Conservation (phyloP, 2,888 invertebrate species). For the Eupithecia inturbata region DNA sequence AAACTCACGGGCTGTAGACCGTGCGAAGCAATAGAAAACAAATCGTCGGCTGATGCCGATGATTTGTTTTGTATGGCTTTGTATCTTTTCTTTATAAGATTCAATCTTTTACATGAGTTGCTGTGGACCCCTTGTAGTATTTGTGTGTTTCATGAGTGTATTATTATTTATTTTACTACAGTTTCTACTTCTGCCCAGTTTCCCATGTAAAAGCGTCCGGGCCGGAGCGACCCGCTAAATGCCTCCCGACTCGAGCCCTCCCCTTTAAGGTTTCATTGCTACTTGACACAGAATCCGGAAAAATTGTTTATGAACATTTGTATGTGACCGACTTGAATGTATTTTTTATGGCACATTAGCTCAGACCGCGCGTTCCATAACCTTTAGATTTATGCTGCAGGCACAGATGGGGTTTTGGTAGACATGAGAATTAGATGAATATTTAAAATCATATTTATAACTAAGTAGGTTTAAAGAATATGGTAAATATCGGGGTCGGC, state of each 20-base stretch:
- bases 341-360: constrained; percentile 29
- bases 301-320: constrained; percentile 42
- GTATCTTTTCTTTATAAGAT: not conserved
- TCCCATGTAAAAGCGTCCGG: constrained; percentile 12
- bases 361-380: constrained; percentile 4
- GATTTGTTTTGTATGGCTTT: not conserved
- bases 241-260: constrained; percentile 39
- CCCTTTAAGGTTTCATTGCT: constrained; percentile 42
- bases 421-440: not conserved
- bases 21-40: too few species aligned
- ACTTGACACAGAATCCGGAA: constrained; percentile 39
- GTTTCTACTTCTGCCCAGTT: not conserved
- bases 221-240: constrained; percentile 40
- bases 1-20: not conserved
- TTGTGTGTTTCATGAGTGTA: not conserved
- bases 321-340: constrained; percentile 31
- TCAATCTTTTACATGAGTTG: too few species aligned
- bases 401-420: not conserved
- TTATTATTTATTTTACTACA: not conserved
- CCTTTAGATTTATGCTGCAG: not conserved
- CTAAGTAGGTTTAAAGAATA: not conserved
- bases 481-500: not conserved
- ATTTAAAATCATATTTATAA: not conserved
- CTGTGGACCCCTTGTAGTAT: not conserved
- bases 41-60: too few species aligned